Evolutionary conservation across 2,113 vertebrate species (phyloP), one percentile per base, ranked within the genome.

Genomic region (Lepidothrix coronata): DNA sequence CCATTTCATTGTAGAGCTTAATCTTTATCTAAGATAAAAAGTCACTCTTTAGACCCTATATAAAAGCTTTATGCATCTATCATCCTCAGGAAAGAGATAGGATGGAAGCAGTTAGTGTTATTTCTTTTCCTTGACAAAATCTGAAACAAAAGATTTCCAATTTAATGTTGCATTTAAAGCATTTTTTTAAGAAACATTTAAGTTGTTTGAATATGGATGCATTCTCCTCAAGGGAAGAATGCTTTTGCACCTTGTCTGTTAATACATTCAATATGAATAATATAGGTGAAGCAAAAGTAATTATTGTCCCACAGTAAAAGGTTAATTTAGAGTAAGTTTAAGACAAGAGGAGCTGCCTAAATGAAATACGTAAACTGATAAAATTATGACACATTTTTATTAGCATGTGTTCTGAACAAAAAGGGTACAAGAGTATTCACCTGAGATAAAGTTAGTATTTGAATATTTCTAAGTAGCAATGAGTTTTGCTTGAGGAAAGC

Each of bases 251-350:
- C 86, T 84, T 97, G 95, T 94, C 90, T 97, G 80, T 97, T 98
- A 98, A 97, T 97, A 98, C 97, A 98, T 98, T 98, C 98, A 98
- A 98, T 98, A 98, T 98, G 98, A 98, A 98, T 98, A 97, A 97
- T 85, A 97, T 16, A 97, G 92, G 93, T 96, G 96, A 98, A 98
- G 94, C 93, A 97, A 74, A 96, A 93, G 21, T 89, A 68, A 91
- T 65, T 96, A 95, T 95, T 95, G 61, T 93, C 79, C 95, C 41
- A 97, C 85, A 93, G 94, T 83, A 97, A 72, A 91, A 95, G 77
- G 61, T 95, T 95, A 96, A 91, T 88, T 97, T 96, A 95, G 94
- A 93, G 85, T 84, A 78, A 96, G 76, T 96, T 97, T 94, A 97
- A 95, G 87, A 97, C 71, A 93, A 28, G 95, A 94, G 88, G 54